phyloP scores from a whole-genome alignment of 2,888 invertebrate species.

The Teinopalpus imperialis region DNA sequence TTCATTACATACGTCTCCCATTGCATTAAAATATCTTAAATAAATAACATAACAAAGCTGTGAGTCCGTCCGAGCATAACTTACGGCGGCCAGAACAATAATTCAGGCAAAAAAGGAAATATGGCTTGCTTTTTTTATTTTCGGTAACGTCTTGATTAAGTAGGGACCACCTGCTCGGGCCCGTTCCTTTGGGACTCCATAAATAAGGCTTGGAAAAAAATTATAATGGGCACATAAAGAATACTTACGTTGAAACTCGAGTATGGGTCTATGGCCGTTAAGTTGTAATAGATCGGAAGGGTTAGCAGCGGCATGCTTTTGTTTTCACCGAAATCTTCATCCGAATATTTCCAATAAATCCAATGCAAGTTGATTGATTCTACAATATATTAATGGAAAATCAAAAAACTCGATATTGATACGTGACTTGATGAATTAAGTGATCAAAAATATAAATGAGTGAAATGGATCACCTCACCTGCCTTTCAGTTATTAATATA shows the following conservation, averaged over 20 bases:
- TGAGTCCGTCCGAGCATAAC: conserved; percentile 57
- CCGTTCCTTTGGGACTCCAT: conserved; percentile 62
- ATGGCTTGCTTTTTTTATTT: conserved; percentile 67
- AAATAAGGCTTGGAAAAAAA: conserved; percentile 70
- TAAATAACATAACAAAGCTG: conserved; percentile 70
- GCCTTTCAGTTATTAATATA: too few relatives aligned
- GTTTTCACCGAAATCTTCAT: conserved; percentile 38
- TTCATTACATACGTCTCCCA: conserved; percentile 76
- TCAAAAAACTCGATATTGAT: neutral
- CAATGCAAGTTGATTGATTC: too few relatives aligned
- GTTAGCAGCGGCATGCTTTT: conserved; percentile 46
- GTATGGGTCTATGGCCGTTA: conserved; percentile 59
- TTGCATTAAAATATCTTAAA: conserved; percentile 68
- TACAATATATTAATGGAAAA: neutral
- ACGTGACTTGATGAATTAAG: neutral
- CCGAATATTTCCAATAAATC: too few relatives aligned
- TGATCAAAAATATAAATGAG: neutral
- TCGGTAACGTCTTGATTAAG: conserved; percentile 81
- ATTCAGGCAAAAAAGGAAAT: conserved; percentile 73
- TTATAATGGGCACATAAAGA: conserved; percentile 72
- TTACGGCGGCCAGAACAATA: conserved; percentile 66
- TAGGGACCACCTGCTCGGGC: conserved; percentile 76
- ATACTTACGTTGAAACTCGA: conserved; percentile 62
- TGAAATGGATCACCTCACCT: too few relatives aligned
- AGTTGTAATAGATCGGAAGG: conserved; percentile 55